Evolutionary conservation across 37 sponge, comb jelly and placozoan species (phyloP), one percentile per base, ranked within the genome.

Genomic region (Ephydatia muelleri): DNA sequence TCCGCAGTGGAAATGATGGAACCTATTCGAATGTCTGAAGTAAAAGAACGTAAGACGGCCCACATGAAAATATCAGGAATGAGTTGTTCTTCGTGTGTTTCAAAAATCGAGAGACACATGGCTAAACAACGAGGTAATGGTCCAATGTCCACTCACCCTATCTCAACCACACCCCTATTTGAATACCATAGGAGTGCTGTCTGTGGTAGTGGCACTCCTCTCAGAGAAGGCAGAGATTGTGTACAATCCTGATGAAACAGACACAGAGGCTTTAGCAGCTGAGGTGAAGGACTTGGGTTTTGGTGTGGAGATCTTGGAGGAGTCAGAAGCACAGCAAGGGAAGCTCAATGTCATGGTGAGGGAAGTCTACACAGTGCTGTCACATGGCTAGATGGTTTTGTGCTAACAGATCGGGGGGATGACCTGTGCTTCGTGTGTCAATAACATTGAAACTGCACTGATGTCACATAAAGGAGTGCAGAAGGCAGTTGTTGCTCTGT

Each of bases 351-450:
- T 94, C 23, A 78, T 34, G 12, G 94, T 94, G 36, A 78, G 87
- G 43, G 16, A 8, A 11, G 47, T 43, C n/a, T n/a, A n/a, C n/a
- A n/a, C n/a, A n/a, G 26, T 19, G 3, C 25, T 47, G 37, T 4
- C 25, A 25, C 34, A 36, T 6, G 9, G 38, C 35, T 35, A 22
- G 28, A 19, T 5, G 2, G 23, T 8, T 22, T 76, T 76, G 35
- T 34, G 34, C 34, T 23, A 49, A 4, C 13, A 89, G 90, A 85
- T 94, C n/a, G 75, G 85, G 23, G 99, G 99, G 19, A 99, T 99
- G 99, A 94, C 93, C 21, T 99, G 99, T 85, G 87, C 94, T 33
- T 96, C 97, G 1, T 99, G 97, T 92, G 99, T 99, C 36, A 82
- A 83, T 73, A 70, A 93, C 35, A 96, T 99, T 72, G 97, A 99